Evolutionary conservation across 2,888 invertebrate genomes (phyloP), one percentile per base, ranked within the genome.

Genomic region (Napeogenes inachia): DNA sequence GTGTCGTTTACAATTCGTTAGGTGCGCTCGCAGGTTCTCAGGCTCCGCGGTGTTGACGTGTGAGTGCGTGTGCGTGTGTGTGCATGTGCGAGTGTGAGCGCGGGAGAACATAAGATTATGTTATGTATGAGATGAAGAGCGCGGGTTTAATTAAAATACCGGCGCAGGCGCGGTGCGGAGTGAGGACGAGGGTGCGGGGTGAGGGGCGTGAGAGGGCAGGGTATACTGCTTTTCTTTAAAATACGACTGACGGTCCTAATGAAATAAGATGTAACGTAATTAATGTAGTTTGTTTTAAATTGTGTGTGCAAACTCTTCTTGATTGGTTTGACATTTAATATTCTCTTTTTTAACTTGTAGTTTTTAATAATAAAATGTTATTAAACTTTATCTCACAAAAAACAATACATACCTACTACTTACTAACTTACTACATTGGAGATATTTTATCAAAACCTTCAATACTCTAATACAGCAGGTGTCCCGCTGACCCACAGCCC

Each of bases 141-240:
- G 71, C 70, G 70, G 70, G 71, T 73, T 78, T 78, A 77, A 80
- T 80, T 78, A 78, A 79, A 78, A 78, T 78, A 75, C 76, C 77
- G 70, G 71, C 65, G 71, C 68, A 66, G 68, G 68, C 63, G 69
- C 61, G 57, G 61, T 45, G 61, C 59, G 57, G 55, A 42, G 63
- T 58, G 64, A 54, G 55, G 67, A 55, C 63, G 62, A 57, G 45
- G 45, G 61, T 12, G 56, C 45, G 63, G 50, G 62, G 21, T 35
- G 8, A 57, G 60, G 62, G 59, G 35, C 35, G 58, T 5, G 35
- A 35, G 35, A 68, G 62, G 50, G 60, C 30, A 8, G 21, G 50
- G 21, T 3, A 30, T 50, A 50, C 50, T 64, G 54, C 63, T 57
- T 60, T 58, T 60, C 61, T 53, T 54, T 50, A 13, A 64, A 61